Percentiles rank a stretch among this genome's conserved stretches.
Conservation (phyloP, 2,113 vertebrate species). For the Corythoichthys haematopterus region DNA sequence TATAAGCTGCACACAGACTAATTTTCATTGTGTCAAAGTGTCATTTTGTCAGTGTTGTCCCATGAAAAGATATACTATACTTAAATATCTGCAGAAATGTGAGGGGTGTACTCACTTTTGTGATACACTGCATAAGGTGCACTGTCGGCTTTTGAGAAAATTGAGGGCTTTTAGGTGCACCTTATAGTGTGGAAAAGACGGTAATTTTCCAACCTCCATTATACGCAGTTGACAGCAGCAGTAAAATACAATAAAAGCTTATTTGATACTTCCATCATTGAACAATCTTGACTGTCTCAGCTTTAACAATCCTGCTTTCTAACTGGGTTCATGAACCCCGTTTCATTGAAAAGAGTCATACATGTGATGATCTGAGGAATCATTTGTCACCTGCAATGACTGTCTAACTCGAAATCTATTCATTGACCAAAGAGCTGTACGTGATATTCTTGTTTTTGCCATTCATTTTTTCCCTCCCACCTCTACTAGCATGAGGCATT, state of each 20-base stretch:
- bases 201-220: too few species aligned
- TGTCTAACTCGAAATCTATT: not conserved
- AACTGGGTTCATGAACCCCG: not conserved
- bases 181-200: too few species aligned
- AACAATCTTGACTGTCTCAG: not conserved
- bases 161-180: too few species aligned
- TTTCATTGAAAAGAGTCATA: not conserved
- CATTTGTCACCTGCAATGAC: conserved; percentile 2
- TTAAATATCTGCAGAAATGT: too few species aligned
- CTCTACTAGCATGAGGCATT: conserved; percentile 8
- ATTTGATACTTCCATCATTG: too few species aligned
- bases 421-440: conserved; percentile 1
- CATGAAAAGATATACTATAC: too few species aligned
- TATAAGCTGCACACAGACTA: too few species aligned
- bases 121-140: too few species aligned
- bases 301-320: not conserved
- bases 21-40: too few species aligned
- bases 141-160: too few species aligned
- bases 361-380: not conserved
- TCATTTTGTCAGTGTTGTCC: too few species aligned
- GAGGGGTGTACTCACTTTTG: too few species aligned
- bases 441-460: not conserved
- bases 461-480: not conserved
- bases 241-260: not conserved
- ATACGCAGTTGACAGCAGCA: not conserved